phyloP scores from a whole-genome alignment of 2,113 vertebrate genomes.

The Monopterus albus region DNA sequence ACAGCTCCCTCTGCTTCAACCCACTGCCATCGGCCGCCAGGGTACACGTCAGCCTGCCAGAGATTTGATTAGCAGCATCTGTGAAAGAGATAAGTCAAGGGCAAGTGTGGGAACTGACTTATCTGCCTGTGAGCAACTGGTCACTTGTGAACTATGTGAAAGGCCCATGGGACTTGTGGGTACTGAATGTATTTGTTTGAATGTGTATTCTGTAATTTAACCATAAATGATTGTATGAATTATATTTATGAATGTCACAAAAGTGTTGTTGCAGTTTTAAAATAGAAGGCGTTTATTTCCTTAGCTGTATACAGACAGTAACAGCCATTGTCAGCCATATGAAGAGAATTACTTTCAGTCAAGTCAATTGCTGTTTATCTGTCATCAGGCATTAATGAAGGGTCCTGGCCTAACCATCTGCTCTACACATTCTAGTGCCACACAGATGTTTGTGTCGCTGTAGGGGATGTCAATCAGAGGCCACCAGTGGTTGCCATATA shows the following conservation, averaged over 20 bases:
- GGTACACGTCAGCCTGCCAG: constrained; percentile 30
- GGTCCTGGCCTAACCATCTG: constrained; percentile 61
- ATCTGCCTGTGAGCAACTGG: constrained; percentile 31
- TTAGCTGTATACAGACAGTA: background rate
- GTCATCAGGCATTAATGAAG: constrained; percentile 70
- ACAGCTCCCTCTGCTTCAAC: constrained; percentile 8
- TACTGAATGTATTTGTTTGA: background rate
- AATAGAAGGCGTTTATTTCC: too few relatives aligned
- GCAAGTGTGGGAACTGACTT: constrained; percentile 31
- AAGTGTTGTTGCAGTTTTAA: background rate
- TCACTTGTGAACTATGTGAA: constrained; percentile 19
- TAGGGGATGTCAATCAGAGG: constrained; percentile 31
- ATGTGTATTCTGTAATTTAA: background rate
- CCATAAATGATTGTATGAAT: background rate
- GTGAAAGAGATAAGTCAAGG: constrained; percentile 27
- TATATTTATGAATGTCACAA: background rate
- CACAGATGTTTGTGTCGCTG: constrained; percentile 63
- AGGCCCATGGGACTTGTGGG: background rate
- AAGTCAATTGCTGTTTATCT: constrained; percentile 43
- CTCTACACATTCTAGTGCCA: constrained; percentile 36
- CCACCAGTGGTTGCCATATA: constrained; percentile 12
- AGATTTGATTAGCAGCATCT: constrained; percentile 46
- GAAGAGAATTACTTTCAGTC: constrained; percentile 9
- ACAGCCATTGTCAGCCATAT: constrained; percentile 1
- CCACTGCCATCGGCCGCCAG: constrained; percentile 15